phyloP scores from a whole-genome alignment of 2,113 vertebrate genomes.

The Tamias sibiricus region DNA sequence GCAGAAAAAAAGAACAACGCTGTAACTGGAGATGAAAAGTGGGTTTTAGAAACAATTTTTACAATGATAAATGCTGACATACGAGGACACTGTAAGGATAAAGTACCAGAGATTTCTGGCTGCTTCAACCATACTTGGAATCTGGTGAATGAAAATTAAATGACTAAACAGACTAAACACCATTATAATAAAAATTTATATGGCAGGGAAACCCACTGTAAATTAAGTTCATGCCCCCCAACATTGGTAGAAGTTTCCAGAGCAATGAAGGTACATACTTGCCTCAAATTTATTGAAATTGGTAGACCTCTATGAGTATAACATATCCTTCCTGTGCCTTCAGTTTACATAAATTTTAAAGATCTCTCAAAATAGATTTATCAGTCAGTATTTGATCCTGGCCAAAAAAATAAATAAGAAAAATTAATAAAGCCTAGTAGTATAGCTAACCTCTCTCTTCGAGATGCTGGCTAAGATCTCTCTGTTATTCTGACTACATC shows the following conservation, averaged over 20 bases:
- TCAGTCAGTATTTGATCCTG: constrained; percentile 10
- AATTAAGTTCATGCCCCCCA: background rate
- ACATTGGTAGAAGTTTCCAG: background rate
- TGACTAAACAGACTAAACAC: background rate
- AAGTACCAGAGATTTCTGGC: background rate
- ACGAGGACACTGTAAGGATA: background rate
- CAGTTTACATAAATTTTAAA: background rate
- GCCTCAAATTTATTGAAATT: constrained; percentile 4
- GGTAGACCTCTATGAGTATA: background rate
- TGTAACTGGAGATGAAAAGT: background rate
- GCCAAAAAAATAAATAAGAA: constrained; percentile 4
- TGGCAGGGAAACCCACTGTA: background rate
- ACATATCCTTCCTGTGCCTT: background rate
- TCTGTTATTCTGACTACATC: constrained; percentile 17
- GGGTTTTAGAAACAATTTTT: background rate
- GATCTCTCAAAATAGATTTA: constrained; percentile 35
- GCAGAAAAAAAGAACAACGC: background rate
- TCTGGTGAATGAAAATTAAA: background rate
- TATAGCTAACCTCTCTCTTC: background rate
- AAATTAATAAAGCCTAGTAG: constrained; percentile 10
- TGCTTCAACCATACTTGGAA: constrained; percentile 7
- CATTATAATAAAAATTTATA: background rate
- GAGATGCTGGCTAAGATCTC: background rate
- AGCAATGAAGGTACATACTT: background rate
- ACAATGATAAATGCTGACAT: background rate